These are phyloP conservation scores for Drosophila nebulosa DNA, from an alignment of 1,140 invertebrate genomes.

Conservation along the genomic window DNA sequence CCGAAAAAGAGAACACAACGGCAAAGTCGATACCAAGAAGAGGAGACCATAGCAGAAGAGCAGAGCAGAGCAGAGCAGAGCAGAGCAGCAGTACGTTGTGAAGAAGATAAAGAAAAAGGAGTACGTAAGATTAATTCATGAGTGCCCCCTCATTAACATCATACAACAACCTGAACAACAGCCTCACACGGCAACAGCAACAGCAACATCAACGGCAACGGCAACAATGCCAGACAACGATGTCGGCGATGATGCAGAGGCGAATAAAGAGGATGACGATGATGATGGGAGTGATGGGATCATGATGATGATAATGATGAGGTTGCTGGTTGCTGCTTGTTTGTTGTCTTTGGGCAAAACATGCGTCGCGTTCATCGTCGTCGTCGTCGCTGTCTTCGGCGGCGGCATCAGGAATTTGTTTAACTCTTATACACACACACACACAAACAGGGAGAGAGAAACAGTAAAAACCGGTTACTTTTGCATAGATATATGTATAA, in stretches of 20 bases:
- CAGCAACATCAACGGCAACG: too few relatives aligned
- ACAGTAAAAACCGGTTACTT: constrained; percentile 5
- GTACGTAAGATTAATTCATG: not conserved
- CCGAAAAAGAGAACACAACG: not conserved
- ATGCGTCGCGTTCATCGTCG: constrained; percentile 22
- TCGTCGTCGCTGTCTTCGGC: not conserved
- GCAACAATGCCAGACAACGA: constrained; percentile 6
- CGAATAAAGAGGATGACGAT: not conserved
- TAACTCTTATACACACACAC: constrained; percentile 1
- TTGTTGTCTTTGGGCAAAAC: constrained; percentile 13
- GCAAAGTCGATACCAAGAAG: not conserved
- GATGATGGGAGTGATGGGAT: constrained; percentile 11
- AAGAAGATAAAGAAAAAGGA: not conserved
- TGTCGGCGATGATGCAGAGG: not conserved
- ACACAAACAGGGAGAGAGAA: not conserved
- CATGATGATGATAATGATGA: not conserved
- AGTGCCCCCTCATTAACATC: constrained; percentile 1
- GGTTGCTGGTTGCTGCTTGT: constrained; percentile 1
- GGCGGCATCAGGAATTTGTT: constrained; percentile 9
- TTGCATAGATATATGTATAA: constrained; percentile 4
- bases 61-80: too few relatives aligned
- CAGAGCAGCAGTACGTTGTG: too few relatives aligned
- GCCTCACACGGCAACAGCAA: not conserved
- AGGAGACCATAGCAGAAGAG: too few relatives aligned
- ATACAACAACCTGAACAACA: constrained; percentile 8